phyloP scores from a whole-genome alignment of 2,888 invertebrate genomes.

The Harpalus rubripes region DNA sequence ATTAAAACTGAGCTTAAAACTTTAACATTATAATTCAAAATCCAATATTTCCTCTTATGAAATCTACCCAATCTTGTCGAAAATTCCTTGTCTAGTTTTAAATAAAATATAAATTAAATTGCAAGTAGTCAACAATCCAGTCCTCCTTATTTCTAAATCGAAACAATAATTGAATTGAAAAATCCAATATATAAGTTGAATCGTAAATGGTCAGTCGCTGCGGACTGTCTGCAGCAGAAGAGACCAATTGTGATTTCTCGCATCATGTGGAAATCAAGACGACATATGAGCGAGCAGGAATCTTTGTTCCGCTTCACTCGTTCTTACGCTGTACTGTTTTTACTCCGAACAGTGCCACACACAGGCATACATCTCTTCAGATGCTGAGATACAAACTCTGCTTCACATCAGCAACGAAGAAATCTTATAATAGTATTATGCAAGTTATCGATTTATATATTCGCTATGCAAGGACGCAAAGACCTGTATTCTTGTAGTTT shows the following conservation, averaged over 20 bases:
- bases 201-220: conserved; percentile 58
- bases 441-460: no score
- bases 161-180: conserved; percentile 62
- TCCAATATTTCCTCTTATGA: background rate
- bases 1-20: no score
- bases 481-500: no score
- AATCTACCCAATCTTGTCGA: background rate
- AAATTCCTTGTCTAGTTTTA: background rate
- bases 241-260: conserved; percentile 57
- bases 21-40: no score
- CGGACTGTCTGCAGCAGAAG: conserved; percentile 19
- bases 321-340: conserved; percentile 55
- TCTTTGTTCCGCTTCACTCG: conserved; percentile 57
- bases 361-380: conserved; percentile 5
- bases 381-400: conserved; percentile 15
- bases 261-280: conserved; percentile 59
- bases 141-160: conserved; percentile 8
- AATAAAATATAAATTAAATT: conserved; percentile 27
- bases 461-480: no score
- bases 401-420: conserved; percentile 1
- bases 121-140: background rate
- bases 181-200: conserved; percentile 64
- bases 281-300: conserved; percentile 57
- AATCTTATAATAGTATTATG: background rate
- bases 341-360: conserved; percentile 42